phyloP scores from a whole-genome alignment of 2,797 vertebrate species.

The Cuniculus paca region DNA sequence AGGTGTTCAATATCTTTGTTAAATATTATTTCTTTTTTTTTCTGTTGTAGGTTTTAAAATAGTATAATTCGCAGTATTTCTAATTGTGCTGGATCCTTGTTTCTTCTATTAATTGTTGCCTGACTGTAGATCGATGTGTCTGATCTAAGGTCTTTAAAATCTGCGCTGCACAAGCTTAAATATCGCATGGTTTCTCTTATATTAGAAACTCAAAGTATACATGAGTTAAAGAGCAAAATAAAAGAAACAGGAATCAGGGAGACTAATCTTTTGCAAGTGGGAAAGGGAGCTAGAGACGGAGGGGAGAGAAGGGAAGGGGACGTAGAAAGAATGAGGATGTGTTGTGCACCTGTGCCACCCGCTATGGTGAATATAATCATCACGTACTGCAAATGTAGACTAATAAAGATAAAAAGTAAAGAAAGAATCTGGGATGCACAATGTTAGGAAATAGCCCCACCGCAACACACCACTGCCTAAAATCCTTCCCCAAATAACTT shows the following conservation, averaged over 20 bases:
- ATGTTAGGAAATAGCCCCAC: neutral
- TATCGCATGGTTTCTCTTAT: neutral
- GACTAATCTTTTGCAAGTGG: neutral
- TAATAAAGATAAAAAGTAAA: neutral
- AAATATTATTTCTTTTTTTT: constrained; percentile 27
- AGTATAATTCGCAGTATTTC: neutral
- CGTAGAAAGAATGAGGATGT: fast-evolving
- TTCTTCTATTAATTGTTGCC: neutral
- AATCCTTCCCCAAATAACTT: neutral
- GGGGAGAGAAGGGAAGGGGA: neutral
- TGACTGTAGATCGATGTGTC: neutral
- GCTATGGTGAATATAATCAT: neutral
- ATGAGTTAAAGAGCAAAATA: neutral
- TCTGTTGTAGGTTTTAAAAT: neutral
- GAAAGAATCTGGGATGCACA: neutral
- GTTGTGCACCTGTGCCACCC: neutral
- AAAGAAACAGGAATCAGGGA: neutral
- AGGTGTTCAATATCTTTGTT: neutral
- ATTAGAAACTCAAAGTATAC: neutral
- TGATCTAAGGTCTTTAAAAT: neutral
- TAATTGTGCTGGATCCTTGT: neutral
- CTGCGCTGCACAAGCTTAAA: neutral
- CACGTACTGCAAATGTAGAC: neutral
- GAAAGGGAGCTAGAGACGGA: neutral
- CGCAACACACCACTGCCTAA: neutral